These are phyloP conservation scores for Athalia circularis DNA, from an alignment of 2,888 invertebrate genomes.

Conservation along the genomic window DNA sequence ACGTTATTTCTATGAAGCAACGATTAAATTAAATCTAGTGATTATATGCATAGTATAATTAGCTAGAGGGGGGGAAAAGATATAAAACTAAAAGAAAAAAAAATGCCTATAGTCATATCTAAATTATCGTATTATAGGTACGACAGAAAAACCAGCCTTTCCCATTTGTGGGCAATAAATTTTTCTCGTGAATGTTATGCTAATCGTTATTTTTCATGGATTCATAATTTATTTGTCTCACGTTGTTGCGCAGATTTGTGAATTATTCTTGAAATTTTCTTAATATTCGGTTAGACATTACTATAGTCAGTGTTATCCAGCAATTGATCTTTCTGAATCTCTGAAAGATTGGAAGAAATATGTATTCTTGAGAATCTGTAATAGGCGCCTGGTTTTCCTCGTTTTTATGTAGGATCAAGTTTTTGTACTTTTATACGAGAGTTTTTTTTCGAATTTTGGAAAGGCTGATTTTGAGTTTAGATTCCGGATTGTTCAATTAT, in stretches of 20 bases:
- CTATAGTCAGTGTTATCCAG: no score
- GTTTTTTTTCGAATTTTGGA: slow-evolving; percentile 27
- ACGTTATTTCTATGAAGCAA: slow-evolving; percentile 10
- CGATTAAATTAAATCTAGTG: neutral
- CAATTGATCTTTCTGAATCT: no score
- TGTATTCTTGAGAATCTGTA: neutral
- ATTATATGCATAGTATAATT: neutral
- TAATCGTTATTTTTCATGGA: slow-evolving; percentile 6
- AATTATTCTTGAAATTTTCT: no score
- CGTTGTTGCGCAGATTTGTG: no score
- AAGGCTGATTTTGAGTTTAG: slow-evolving; percentile 38
- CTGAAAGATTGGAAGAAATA: no score
- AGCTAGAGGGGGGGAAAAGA: neutral
- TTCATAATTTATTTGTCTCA: neutral
- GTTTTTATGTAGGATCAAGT: slow-evolving; percentile 6
- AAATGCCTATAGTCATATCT: slow-evolving; percentile 26
- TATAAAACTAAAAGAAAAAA: neutral
- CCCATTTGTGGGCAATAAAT: slow-evolving; percentile 25
- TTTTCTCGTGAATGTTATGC: slow-evolving; percentile 7
- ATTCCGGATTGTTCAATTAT: slow-evolving; percentile 36
- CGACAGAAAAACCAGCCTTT: slow-evolving; percentile 32
- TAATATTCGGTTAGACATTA: no score
- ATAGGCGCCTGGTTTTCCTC: neutral
- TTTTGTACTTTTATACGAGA: slow-evolving; percentile 42
- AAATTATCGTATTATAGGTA: slow-evolving; percentile 28